Evolutionary conservation across 2,888 invertebrate genomes (phyloP).

Genomic region (Eupeodes latifasciatus): DNA sequence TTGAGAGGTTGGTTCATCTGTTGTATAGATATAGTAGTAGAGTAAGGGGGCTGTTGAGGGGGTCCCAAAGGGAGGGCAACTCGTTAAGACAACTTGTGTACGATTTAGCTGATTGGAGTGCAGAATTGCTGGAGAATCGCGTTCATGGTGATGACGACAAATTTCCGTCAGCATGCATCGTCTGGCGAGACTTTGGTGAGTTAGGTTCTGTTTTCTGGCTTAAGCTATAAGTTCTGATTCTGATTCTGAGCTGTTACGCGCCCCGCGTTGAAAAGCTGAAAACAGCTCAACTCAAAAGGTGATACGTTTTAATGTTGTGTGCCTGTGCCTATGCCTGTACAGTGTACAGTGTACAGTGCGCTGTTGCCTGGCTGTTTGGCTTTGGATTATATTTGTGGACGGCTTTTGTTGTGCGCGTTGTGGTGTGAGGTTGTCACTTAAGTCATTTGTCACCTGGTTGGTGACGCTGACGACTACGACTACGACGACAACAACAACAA

Average conservation of each 20-base stretch:
- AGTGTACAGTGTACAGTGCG: background rate
- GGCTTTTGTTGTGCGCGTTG: conserved; percentile 69
- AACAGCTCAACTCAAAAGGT: conserved; percentile 37
- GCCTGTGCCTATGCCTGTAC: background rate
- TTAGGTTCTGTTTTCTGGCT: background rate
- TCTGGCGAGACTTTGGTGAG: conserved; percentile 65
- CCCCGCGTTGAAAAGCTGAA: background rate
- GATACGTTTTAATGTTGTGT: conserved; percentile 60
- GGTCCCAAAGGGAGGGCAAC: conserved; percentile 18
- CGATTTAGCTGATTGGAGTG: conserved; percentile 70
- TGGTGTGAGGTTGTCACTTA: conserved; percentile 74
- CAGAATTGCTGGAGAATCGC: conserved; percentile 72
- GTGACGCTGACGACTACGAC: conserved; percentile 1
- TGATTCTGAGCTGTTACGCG: conserved; percentile 7
- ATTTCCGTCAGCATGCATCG: conserved; percentile 71
- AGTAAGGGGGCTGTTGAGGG: background rate
- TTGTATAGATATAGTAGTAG: background rate
- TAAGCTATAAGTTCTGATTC: background rate
- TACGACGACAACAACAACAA: no score
- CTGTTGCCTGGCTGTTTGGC: conserved; percentile 7
- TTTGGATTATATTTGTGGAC: conserved; percentile 37
- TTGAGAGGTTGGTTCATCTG: conserved; percentile 47
- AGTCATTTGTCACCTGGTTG: conserved; percentile 71
- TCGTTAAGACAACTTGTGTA: conserved; percentile 55
- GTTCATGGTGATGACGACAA: conserved; percentile 70